A percentile compares a stretch with the other conserved stretches of the same genome.
Evolutionary conservation across 2,888 invertebrate genomes (phyloP).

Genomic region (Alloplasta piceator): DNA sequence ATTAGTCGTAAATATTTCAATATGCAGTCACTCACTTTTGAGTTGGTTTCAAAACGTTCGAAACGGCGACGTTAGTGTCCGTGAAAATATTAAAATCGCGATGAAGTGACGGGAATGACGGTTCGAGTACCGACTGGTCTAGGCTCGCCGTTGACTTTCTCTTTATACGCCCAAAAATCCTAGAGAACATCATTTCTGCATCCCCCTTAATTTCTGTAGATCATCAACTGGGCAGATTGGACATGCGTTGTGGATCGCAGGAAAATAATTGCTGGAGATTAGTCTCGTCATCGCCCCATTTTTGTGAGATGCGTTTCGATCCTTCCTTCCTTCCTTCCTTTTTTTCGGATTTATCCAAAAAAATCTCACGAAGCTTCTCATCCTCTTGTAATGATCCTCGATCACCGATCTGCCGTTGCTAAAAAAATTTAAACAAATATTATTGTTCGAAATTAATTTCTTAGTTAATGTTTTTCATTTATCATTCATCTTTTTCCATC

Average conservation of each 20-base stretch:
- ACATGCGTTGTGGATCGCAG: too few species aligned
- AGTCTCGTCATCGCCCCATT: too few species aligned
- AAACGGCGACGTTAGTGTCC: constrained; percentile 14
- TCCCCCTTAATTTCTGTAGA: not conserved
- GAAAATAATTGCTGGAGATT: too few species aligned
- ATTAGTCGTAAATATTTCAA: not conserved
- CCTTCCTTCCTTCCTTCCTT: too few species aligned
- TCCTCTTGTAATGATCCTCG: too few species aligned
- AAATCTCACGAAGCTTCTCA: too few species aligned
- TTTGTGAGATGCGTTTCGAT: too few species aligned
- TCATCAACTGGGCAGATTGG: too few species aligned
- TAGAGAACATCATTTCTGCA: constrained; percentile 10
- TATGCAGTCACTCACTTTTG: constrained; percentile 7
- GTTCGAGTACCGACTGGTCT: constrained; percentile 68
- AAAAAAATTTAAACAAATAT: too few species aligned
- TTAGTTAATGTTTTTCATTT: not conserved
- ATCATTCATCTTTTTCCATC: not conserved
- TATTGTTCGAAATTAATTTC: not conserved
- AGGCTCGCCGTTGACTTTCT: constrained; percentile 70
- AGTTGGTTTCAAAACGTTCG: constrained; percentile 12
- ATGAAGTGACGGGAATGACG: constrained; percentile 65
- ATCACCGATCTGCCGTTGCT: too few species aligned
- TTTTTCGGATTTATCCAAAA: too few species aligned
- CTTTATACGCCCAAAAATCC: constrained; percentile 70
- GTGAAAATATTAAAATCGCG: constrained; percentile 53